Conservation (phyloP, 2,113 vertebrate genomes). For the Triplophysa siluroides region DNA sequence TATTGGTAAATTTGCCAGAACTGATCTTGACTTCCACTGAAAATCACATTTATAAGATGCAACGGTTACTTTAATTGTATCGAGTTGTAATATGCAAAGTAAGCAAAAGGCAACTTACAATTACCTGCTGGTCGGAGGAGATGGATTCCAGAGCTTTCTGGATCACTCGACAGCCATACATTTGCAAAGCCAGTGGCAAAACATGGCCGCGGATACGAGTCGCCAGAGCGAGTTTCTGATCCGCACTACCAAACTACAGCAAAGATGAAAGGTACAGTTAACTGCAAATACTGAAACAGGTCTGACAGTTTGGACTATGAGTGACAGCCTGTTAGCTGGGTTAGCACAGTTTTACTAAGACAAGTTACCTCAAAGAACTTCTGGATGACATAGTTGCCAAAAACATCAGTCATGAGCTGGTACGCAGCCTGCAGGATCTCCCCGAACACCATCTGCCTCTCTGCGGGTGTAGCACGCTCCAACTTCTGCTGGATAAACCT, state of each 20-base stretch:
- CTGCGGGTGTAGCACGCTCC: slow-evolving; percentile 94
- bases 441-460: slow-evolving; percentile 98
- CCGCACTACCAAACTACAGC: slow-evolving; percentile 93
- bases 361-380: slow-evolving; percentile 94
- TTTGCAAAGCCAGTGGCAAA: slow-evolving; percentile 94
- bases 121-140: slow-evolving; percentile 98
- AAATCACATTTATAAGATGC: slow-evolving; percentile 54
- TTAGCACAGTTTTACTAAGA: no score
- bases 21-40: no score
- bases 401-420: slow-evolving; percentile 98
- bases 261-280: background rate
- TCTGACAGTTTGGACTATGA: background rate
- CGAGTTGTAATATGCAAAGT: background rate
- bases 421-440: slow-evolving; percentile 98
- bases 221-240: slow-evolving; percentile 96
- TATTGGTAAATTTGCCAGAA: no score
- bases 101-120: slow-evolving; percentile 83
- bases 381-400: slow-evolving; percentile 98
- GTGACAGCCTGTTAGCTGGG: no score
- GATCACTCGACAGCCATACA: slow-evolving; percentile 98
- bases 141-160: slow-evolving; percentile 99
- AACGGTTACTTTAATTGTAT: background rate
- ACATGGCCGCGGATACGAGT: slow-evolving; percentile 97
- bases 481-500: slow-evolving; percentile 98
- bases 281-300: background rate